Conservation (phyloP, 2,113 vertebrate species). For the Psilopsiagon aymara region DNA sequence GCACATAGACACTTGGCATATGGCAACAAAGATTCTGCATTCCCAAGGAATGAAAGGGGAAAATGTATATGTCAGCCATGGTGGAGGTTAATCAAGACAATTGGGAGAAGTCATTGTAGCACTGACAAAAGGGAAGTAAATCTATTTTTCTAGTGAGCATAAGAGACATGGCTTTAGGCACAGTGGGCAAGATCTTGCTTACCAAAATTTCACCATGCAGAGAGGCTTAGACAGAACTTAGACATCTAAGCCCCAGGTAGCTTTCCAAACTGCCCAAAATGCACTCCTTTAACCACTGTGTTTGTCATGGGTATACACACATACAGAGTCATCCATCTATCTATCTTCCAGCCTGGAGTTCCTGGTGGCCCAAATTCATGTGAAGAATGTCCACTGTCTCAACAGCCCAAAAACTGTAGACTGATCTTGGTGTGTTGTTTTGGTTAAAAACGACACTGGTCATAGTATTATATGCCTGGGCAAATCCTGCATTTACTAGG, state of each 20-base stretch:
- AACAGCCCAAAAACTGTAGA: background rate
- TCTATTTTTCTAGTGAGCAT: background rate
- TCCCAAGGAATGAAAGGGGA: background rate
- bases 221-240: background rate
- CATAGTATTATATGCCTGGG: background rate
- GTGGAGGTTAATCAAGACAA: background rate
- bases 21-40: constrained; percentile 8
- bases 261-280: background rate
- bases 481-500: background rate
- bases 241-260: background rate
- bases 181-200: background rate
- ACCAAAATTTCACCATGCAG: background rate
- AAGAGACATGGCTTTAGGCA: background rate
- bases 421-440: background rate
- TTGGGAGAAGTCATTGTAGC: background rate
- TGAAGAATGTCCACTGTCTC: background rate
- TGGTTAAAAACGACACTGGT: background rate
- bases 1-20: background rate
- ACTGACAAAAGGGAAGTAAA: background rate
- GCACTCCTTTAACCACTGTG: background rate
- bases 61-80: background rate
- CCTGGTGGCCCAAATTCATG: background rate
- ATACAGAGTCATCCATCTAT: background rate
- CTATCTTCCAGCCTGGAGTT: background rate
- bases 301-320: background rate